A percentile compares a stretch with the other conserved stretches of the same genome.
Conservation (phyloP, 92 coral and sea anemone genomes). For the Hydrozoanthus gracilis region DNA sequence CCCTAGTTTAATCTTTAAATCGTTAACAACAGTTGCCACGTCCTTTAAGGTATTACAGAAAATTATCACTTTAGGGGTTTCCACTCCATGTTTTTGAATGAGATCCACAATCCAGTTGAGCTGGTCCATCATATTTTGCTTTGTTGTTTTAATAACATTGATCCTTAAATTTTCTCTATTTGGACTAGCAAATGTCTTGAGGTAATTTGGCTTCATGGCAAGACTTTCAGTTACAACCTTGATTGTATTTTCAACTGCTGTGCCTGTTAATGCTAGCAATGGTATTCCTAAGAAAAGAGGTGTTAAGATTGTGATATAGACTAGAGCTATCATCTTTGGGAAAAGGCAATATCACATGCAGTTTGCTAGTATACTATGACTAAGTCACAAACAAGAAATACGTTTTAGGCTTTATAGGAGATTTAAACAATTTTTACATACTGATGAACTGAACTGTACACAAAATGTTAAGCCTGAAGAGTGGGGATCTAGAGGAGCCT, state of each 20-base stretch:
- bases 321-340: background rate
- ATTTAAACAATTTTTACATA: too few relatives aligned
- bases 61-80: slow-evolving; percentile 11
- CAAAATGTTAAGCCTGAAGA: too few relatives aligned
- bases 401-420: too few relatives aligned
- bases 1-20: slow-evolving; percentile 45
- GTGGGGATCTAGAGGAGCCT: too few relatives aligned
- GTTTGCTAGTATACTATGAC: too few relatives aligned
- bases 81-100: background rate
- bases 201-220: background rate
- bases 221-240: background rate
- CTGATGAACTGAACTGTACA: too few relatives aligned
- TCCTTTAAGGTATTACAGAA: slow-evolving; percentile 38
- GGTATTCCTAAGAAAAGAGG: background rate
- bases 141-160: background rate
- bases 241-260: background rate
- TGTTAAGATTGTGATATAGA: background rate
- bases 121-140: background rate
- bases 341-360: too few relatives aligned
- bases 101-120: background rate
- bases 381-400: too few relatives aligned
- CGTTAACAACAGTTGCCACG: slow-evolving; percentile 45
- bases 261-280: background rate
- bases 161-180: slow-evolving; percentile 3
- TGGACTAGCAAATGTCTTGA: background rate